Evolutionary conservation across 2,888 invertebrate species (phyloP).

Genomic region (Hirtodrosophila trivittata): DNA sequence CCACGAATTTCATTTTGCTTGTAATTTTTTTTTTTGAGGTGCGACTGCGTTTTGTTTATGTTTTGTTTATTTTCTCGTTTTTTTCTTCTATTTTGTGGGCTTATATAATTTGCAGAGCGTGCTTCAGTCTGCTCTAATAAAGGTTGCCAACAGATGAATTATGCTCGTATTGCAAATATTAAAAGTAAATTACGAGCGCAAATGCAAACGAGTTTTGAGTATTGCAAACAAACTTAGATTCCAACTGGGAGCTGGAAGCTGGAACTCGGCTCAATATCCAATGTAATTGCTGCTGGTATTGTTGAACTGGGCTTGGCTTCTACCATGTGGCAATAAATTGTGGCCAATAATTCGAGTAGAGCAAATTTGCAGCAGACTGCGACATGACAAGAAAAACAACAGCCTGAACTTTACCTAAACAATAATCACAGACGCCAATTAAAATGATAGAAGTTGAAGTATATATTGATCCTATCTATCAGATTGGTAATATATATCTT

Average conservation of each 20-base stretch:
- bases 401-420: too few species aligned
- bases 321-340: conserved; percentile 59
- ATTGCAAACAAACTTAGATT: conserved; percentile 14
- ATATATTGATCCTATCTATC: too few species aligned
- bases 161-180: conserved; percentile 66
- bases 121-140: conserved; percentile 64
- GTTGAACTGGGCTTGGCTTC: conserved; percentile 62
- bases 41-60: conserved; percentile 57
- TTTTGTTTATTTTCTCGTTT: conserved; percentile 39
- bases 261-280: conserved; percentile 5
- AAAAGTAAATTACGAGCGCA: conserved; percentile 71
- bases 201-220: conserved; percentile 71
- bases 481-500: too few species aligned
- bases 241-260: conserved; percentile 18
- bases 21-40: conserved; percentile 45
- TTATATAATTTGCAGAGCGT: conserved; percentile 74
- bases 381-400: too few species aligned
- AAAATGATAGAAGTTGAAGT: too few species aligned
- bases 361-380: too few species aligned
- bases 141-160: conserved; percentile 29
- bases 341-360: conserved; percentile 49
- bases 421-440: too few species aligned
- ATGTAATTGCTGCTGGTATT: not conserved
- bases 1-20: conserved; percentile 21
- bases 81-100: conserved; percentile 21